Percentiles rank a stretch among this genome's conserved stretches.
Conservation (phyloP, 2,113 vertebrate species). For the Hemibagrus wyckioides region DNA sequence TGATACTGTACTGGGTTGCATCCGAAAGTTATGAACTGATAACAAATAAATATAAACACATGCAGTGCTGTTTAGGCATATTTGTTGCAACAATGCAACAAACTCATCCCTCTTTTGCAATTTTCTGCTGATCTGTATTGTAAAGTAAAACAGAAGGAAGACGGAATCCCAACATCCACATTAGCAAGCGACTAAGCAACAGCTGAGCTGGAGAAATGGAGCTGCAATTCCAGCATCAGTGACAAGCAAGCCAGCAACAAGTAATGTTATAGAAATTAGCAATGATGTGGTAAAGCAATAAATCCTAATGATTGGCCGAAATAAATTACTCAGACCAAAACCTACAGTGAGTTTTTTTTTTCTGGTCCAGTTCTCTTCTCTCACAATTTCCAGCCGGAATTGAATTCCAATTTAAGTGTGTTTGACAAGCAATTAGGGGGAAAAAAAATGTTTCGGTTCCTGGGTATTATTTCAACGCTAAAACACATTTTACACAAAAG, state of each 20-base stretch:
- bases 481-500: neutral
- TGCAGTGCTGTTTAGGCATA: neutral
- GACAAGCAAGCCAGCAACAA: neutral
- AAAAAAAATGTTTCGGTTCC: neutral
- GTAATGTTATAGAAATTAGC: neutral
- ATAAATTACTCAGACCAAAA: neutral
- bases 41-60: neutral
- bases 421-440: neutral
- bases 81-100: neutral
- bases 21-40: neutral
- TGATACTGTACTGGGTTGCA: neutral
- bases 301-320: neutral
- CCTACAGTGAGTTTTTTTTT: neutral
- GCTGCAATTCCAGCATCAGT: neutral
- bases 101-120: neutral
- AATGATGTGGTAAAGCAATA: neutral
- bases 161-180: neutral
- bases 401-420: neutral
- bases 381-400: neutral
- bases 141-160: neutral
- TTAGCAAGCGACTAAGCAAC: neutral
- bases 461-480: neutral
- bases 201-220: neutral
- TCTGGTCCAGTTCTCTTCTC: neutral
- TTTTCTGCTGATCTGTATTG: neutral